A percentile compares a stretch with the other conserved stretches of the same genome.
Evolutionary conservation across 2,797 vertebrate species (phyloP).

Genomic region (Odontamblyopus rebecca): DNA sequence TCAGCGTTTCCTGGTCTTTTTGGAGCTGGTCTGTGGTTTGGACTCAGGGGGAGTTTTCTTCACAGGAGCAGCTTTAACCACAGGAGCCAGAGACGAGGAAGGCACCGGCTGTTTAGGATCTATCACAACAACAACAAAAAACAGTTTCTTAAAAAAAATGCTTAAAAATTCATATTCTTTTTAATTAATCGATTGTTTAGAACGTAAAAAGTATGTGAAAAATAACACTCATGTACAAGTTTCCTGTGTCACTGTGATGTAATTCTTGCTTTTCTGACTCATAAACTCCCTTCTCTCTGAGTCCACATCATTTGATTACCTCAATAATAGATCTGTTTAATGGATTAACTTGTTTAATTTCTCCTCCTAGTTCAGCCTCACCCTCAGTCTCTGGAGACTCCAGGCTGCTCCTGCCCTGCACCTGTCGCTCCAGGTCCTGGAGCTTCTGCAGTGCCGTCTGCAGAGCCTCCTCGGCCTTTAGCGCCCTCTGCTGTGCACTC

Average conservation of each 20-base stretch:
- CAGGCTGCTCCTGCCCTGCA: constrained; percentile 46
- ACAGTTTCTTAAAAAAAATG: too few species aligned
- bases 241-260: too few species aligned
- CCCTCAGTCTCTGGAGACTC: constrained; percentile 36
- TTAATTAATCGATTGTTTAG: too few species aligned
- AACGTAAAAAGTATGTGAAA: too few species aligned
- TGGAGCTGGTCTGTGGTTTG: constrained; percentile 54
- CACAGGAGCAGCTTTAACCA: not conserved
- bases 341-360: too few species aligned
- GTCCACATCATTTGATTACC: too few species aligned
- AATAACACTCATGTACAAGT: too few species aligned
- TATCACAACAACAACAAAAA: not conserved
- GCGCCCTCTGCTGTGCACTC: constrained; percentile 77
- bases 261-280: too few species aligned
- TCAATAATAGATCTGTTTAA: too few species aligned
- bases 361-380: not conserved
- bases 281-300: too few species aligned
- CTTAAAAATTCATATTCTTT: too few species aligned
- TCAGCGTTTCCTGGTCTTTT: constrained; percentile 65
- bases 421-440: constrained; percentile 75
- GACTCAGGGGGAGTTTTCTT: constrained; percentile 42
- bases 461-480: constrained; percentile 79
- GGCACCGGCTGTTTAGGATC: constrained; percentile 44
- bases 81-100: not conserved
- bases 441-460: constrained; percentile 80